Evolutionary conservation across 2,113 vertebrate species (phyloP).

Genomic region (Dipodomys spectabilis): DNA sequence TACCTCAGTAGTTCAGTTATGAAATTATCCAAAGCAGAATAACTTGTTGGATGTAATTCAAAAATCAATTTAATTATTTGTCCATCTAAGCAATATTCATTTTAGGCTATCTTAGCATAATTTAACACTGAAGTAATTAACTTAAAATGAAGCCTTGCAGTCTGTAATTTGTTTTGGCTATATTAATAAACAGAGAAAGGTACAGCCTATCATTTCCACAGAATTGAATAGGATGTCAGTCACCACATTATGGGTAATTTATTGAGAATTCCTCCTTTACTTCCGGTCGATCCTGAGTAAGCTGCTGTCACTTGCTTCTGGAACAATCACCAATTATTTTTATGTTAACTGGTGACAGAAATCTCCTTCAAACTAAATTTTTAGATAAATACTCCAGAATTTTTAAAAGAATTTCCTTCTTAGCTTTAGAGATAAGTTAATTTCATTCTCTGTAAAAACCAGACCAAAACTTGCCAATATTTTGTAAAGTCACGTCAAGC

Average conservation of each 20-base stretch:
- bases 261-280: slow-evolving; percentile 33
- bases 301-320: slow-evolving; percentile 14
- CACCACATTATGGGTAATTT: background rate
- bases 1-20: slow-evolving; percentile 24
- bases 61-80: slow-evolving; percentile 66
- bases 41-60: slow-evolving; percentile 19
- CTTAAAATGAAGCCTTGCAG: slow-evolving; percentile 48
- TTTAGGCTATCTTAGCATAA: slow-evolving; percentile 9
- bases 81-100: slow-evolving; percentile 44
- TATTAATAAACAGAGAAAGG: background rate
- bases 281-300: slow-evolving; percentile 61
- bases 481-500: background rate
- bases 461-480: background rate
- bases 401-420: background rate
- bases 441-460: background rate
- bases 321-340: background rate
- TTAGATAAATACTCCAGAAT: background rate
- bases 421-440: background rate
- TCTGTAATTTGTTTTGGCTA: background rate
- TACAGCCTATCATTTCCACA: background rate
- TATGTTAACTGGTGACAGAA: background rate
- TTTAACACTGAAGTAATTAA: slow-evolving; percentile 34
- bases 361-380: background rate
- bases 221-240: background rate
- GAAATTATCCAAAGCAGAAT: slow-evolving; percentile 27